Conservation (phyloP, 2,888 invertebrate genomes). For the Spisula solida region DNA sequence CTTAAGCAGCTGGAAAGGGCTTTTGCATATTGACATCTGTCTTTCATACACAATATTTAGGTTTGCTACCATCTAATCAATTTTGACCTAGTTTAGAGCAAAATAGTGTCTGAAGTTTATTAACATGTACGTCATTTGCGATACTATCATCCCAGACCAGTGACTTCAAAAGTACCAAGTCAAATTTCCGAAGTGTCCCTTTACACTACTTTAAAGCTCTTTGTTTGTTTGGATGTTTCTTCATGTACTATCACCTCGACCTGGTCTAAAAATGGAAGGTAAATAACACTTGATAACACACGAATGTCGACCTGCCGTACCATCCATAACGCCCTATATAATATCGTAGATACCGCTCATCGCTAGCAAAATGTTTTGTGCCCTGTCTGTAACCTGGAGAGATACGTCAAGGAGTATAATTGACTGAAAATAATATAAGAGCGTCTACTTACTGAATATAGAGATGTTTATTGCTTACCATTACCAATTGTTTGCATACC, state of each 20-base stretch:
- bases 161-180: background rate
- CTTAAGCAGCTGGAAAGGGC: too few relatives aligned
- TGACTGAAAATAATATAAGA: background rate
- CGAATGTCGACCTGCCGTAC: background rate
- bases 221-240: background rate
- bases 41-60: too few relatives aligned
- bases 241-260: too few relatives aligned
- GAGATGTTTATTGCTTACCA: background rate
- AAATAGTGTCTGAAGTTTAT: background rate
- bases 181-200: too few relatives aligned
- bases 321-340: too few relatives aligned
- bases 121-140: background rate
- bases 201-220: background rate
- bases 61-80: too few relatives aligned
- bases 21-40: too few relatives aligned
- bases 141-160: background rate
- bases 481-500: background rate
- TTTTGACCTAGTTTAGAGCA: too few relatives aligned
- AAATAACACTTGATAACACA: background rate
- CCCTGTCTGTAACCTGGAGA: background rate
- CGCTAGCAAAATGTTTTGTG: background rate
- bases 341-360: background rate
- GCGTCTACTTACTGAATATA: background rate
- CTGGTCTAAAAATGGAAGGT: background rate
- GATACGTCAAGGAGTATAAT: background rate